Evolutionary conservation across 2,888 invertebrate species (phyloP).

Genomic region (Orthosia incerta): DNA sequence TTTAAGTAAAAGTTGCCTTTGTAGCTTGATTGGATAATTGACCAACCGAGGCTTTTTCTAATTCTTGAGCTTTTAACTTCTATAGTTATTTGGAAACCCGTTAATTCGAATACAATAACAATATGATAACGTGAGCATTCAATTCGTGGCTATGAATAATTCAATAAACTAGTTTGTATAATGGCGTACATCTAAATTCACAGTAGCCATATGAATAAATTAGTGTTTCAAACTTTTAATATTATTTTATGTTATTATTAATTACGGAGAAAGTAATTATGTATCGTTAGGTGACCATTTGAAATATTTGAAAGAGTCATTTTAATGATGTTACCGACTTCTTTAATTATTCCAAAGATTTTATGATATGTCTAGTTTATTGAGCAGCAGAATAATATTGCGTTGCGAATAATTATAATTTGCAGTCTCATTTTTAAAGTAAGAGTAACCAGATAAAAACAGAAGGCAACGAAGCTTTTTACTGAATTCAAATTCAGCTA

Average conservation of each 20-base stretch:
- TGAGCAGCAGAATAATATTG: constrained; percentile 2
- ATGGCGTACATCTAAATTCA: constrained; percentile 67
- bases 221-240: constrained; percentile 53
- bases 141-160: constrained; percentile 75
- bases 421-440: constrained; percentile 16
- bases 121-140: constrained; percentile 70
- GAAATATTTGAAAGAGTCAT: constrained; percentile 49
- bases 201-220: constrained; percentile 72
- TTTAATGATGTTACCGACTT: constrained; percentile 22
- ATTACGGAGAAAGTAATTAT: constrained; percentile 63
- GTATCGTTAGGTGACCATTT: constrained; percentile 45
- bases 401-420: not conserved
- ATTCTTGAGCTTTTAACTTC: constrained; percentile 60
- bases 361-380: constrained; percentile 7
- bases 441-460: not conserved
- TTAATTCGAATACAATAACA: constrained; percentile 66
- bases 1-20: constrained; percentile 62
- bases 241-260: constrained; percentile 67
- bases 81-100: constrained; percentile 57
- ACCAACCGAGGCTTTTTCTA: constrained; percentile 53
- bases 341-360: constrained; percentile 23
- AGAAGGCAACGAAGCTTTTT: not conserved
- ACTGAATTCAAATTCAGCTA: not conserved
- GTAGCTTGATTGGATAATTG: constrained; percentile 65
- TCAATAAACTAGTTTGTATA: constrained; percentile 74